Evolutionary conservation across 2,113 vertebrate genomes (phyloP).

Genomic region (Pterocles burchelli): DNA sequence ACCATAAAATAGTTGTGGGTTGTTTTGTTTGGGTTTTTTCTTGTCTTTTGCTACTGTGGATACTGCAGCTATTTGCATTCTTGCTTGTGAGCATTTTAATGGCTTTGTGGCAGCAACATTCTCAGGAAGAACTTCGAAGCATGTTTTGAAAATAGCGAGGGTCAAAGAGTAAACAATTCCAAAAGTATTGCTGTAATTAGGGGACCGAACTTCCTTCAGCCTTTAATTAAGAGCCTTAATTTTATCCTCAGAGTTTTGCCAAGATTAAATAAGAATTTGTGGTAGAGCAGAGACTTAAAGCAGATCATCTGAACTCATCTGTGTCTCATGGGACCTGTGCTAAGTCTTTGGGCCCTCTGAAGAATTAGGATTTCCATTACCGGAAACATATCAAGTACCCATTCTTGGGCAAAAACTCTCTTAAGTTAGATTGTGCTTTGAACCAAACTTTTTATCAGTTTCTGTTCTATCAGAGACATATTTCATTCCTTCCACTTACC

Average conservation of each 20-base stretch:
- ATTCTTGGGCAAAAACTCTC: not conserved
- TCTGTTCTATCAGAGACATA: not conserved
- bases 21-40: not conserved
- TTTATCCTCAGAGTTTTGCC: slow-evolving; percentile 30
- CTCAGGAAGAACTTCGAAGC: not conserved
- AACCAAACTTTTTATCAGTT: not conserved
- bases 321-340: not conserved
- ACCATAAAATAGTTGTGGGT: not conserved
- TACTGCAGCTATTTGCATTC: not conserved
- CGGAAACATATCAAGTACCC: not conserved
- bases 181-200: slow-evolving; percentile 1
- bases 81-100: not conserved
- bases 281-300: not conserved
- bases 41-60: not conserved
- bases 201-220: not conserved
- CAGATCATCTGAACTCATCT: not conserved
- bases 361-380: not conserved
- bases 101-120: not conserved
- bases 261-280: slow-evolving; percentile 20
- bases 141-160: slow-evolving; percentile 24
- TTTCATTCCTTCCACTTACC: not conserved
- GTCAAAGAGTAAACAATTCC: slow-evolving; percentile 41
- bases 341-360: not conserved
- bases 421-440: not conserved
- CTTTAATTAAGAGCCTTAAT: slow-evolving; percentile 39